These are phyloP conservation scores for Drosophila arizonae DNA, from an alignment of 1,140 invertebrate genomes.

Conservation along the genomic window DNA sequence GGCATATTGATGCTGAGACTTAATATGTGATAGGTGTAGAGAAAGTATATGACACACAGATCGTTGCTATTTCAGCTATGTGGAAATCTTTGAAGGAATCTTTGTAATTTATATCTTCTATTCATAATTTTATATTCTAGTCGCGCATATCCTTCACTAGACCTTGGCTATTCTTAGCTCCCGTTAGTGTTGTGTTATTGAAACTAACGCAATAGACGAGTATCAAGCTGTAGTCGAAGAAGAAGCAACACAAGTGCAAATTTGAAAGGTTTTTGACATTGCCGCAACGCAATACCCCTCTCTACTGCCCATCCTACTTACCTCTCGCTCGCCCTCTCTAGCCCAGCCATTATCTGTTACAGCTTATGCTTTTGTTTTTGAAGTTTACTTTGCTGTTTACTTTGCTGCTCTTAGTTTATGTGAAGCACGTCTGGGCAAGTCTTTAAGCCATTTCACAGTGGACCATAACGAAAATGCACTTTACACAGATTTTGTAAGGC, in stretches of 20 bases:
- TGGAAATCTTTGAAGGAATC: no score
- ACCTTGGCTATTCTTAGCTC: background rate
- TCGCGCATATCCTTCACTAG: background rate
- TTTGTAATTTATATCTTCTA: no score
- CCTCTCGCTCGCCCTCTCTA: no score
- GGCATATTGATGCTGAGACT: background rate
- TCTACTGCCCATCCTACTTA: background rate
- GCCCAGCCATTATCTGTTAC: background rate
- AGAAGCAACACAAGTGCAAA: slow-evolving; percentile 54
- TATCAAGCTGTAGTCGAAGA: slow-evolving; percentile 1
- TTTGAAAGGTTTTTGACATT: slow-evolving; percentile 66
- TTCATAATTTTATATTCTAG: no score
- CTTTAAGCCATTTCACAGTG: slow-evolving; percentile 37
- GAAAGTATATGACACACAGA: background rate
- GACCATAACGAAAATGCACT: slow-evolving; percentile 39
- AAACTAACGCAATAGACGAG: slow-evolving; percentile 37
- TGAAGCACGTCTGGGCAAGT: slow-evolving; percentile 13
- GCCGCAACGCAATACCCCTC: slow-evolving; percentile 14
- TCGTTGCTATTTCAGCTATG: no score
- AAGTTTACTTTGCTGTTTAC: slow-evolving; percentile 43
- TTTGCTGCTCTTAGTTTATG: slow-evolving; percentile 27
- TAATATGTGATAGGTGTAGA: background rate
- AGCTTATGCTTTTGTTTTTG: slow-evolving; percentile 23
- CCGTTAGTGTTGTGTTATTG: slow-evolving; percentile 36
- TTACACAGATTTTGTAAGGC: slow-evolving; percentile 34